Conservation (phyloP, 2,797 vertebrate genomes). For the Eremophila alpestris region DNA sequence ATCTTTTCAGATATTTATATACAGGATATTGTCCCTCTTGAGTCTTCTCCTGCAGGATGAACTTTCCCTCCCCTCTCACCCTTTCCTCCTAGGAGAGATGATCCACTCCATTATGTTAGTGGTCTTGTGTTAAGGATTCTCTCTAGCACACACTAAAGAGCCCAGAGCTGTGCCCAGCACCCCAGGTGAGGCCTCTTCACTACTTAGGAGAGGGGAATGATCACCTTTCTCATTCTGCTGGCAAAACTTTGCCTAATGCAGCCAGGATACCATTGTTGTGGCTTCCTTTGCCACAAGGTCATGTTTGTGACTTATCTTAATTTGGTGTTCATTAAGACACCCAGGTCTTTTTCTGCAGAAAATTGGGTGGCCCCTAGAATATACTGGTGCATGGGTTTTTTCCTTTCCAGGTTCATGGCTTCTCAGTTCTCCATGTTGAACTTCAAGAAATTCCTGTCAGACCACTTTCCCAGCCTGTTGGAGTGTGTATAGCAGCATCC, state of each 20-base stretch:
- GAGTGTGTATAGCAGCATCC: background rate
- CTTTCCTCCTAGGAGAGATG: background rate
- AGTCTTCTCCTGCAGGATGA: background rate
- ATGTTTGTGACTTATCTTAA: background rate
- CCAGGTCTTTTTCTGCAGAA: background rate
- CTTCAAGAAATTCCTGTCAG: background rate
- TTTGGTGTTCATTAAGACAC: background rate
- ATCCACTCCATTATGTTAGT: background rate
- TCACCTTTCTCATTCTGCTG: background rate
- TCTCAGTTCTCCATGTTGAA: background rate
- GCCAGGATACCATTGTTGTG: background rate
- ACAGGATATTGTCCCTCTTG: too few relatives aligned
- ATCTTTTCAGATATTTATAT: background rate
- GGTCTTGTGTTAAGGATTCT: background rate
- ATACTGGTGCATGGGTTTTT: accelerated
- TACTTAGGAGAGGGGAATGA: background rate
- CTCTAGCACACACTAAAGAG: background rate
- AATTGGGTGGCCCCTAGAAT: background rate
- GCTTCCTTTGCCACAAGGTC: accelerated
- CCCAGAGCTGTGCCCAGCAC: background rate
- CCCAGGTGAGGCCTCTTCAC: background rate
- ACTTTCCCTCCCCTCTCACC: background rate
- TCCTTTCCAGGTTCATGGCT: background rate
- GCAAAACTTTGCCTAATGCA: background rate
- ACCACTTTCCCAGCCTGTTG: background rate